A percentile compares a stretch with the other conserved stretches of the same genome.
Evolutionary conservation across 2,797 vertebrate species (phyloP).

Genomic region (Silurus lanzhouensis): DNA sequence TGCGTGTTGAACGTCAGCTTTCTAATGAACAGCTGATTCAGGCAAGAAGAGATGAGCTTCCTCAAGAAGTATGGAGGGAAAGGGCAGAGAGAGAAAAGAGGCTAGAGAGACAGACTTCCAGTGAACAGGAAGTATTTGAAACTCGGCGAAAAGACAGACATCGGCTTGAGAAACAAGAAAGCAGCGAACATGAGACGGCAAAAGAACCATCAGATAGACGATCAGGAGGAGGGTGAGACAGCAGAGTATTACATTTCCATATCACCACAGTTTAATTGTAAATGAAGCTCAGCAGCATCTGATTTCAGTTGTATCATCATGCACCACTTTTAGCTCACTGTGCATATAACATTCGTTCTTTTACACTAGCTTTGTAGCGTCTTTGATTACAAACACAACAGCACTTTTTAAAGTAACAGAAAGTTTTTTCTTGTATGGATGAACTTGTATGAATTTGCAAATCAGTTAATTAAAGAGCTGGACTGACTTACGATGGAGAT

Average conservation of each 20-base stretch:
- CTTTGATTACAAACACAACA: neutral
- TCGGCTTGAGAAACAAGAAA: constrained; percentile 84
- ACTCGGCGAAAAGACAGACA: constrained; percentile 78
- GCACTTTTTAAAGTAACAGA: neutral
- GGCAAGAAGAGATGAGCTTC: constrained; percentile 76
- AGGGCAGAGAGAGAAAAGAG: constrained; percentile 74
- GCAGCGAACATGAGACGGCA: constrained; percentile 84
- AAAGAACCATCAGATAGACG: constrained; percentile 80
- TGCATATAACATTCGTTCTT: neutral
- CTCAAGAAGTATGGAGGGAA: constrained; percentile 81
- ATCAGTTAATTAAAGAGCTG: neutral
- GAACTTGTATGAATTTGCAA: neutral
- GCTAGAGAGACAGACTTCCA: constrained; percentile 77
- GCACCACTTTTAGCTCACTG: neutral
- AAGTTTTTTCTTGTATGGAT: neutral
- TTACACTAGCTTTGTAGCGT: neutral
- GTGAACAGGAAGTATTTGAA: constrained; percentile 74
- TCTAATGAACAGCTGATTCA: constrained; percentile 76
- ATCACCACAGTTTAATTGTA: neutral
- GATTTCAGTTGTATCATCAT: neutral
- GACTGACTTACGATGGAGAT: no score
- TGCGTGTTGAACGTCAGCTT: constrained; percentile 73
- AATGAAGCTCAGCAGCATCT: neutral
- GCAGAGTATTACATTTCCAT: constrained; percentile 1
- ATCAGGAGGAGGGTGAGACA: constrained; percentile 74